Base-by-base conservation (phyloP, 2,113 vertebrate genomes). In the Lepus timidus region DNA sequence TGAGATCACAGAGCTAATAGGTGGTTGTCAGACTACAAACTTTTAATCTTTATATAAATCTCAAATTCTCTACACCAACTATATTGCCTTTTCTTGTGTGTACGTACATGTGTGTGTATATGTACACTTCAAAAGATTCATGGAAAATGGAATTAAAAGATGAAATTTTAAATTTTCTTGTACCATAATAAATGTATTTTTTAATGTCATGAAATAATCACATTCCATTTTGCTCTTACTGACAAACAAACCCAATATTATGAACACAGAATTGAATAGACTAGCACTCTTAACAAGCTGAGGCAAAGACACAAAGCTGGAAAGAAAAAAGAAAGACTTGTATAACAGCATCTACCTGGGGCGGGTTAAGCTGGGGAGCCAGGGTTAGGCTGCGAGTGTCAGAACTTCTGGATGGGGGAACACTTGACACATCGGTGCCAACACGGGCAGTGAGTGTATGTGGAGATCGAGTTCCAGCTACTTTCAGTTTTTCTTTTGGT, bases 401-500 rank as follows among this genome's bases (percentile, higher is more conserved):
- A 86, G 98, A 98, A 49, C 97, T 97, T 96, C 98, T 98, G 52
- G 98, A 98, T 1, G 98, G 96, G 19, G 98, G 98, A 22, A 98
- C 25, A 0, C 92, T 97, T 10, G 83, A 80, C 61, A 81, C 61
- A 36, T 97, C 98, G 23, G 97, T 70, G 25, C 82, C 86, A 65
- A 97, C 20, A 29, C 17, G 97, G 86, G 97, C 23, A 0, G 93
- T 44, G 22, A 97, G 93, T 4, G 95, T 79, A 25, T 84, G 96
- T 0, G 96, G 91, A 33, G 97, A 91, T 95, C 98, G 98, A 79
- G 65, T 97, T 93, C 93, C 94, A 95, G 89, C 39, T 80, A 73
- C 78, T 96, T 98, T 97, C 80, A 92, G 25, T 27, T 97, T 98
- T 94, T 97, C 97, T 80, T 92, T 87, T 23, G 96, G 95, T 71